phyloP scores from a whole-genome alignment of 2,888 invertebrate genomes.

The Imbricaverruca yamaguchii region DNA sequence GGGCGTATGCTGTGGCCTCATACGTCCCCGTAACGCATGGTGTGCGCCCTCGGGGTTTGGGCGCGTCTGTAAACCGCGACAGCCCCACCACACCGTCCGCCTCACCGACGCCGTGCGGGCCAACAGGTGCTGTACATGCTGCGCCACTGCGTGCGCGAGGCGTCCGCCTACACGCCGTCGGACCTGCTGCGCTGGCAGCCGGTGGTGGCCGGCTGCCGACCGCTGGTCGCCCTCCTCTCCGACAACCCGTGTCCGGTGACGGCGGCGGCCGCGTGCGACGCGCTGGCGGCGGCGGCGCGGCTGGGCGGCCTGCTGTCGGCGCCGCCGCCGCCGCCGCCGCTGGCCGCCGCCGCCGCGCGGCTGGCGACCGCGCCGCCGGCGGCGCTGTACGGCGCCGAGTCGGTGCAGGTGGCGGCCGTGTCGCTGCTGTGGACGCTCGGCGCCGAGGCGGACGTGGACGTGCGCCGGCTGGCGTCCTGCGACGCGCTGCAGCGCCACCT shows the following conservation, averaged over 20 bases:
- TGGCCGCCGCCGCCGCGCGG: neutral
- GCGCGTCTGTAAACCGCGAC: too few species aligned
- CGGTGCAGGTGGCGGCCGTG: neutral
- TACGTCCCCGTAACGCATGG: too few species aligned
- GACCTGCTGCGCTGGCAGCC: slow-evolving; percentile 16
- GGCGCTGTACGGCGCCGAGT: slow-evolving; percentile 11
- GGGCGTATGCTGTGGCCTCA: too few species aligned
- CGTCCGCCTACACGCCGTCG: neutral
- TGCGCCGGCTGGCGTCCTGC: neutral
- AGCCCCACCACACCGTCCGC: too few species aligned
- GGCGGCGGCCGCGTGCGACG: neutral
- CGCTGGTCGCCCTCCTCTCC: neutral
- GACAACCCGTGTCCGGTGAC: neutral
- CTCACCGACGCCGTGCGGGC: too few species aligned
- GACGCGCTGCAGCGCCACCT: neutral
- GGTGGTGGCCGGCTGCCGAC: neutral
- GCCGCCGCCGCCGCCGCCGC: neutral
- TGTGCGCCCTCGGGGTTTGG: too few species aligned
- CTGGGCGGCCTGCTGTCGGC: neutral
- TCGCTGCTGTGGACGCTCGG: neutral
- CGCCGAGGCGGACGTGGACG: neutral
- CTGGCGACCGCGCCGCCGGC: neutral
- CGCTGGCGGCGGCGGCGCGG: neutral
- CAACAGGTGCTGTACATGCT: neutral
- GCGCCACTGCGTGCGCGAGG: slow-evolving; percentile 2